These are phyloP conservation scores for Pyrocephalus nanus DNA, from an alignment of 2,797 vertebrate genomes.

Conservation along the genomic window DNA sequence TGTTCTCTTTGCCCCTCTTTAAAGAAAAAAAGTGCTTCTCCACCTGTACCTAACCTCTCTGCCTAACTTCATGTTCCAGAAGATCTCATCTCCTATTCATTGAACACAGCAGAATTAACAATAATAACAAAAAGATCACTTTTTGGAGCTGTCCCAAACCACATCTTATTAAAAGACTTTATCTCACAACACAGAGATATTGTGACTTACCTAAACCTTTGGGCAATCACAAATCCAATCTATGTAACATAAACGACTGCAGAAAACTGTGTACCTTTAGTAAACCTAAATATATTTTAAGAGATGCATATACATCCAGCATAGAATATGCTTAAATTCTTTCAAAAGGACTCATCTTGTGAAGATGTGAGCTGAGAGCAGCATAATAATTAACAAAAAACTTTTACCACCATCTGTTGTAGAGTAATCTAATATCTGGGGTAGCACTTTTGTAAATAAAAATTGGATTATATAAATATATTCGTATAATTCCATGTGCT, in stretches of 20 bases:
- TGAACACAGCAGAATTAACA: background rate
- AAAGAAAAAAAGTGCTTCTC: background rate
- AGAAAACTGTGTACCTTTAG: background rate
- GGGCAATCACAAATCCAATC: background rate
- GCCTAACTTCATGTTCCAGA: background rate
- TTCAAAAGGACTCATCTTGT: background rate
- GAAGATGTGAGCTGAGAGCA: background rate
- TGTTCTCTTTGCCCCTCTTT: background rate
- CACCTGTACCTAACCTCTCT: background rate
- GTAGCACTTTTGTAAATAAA: background rate
- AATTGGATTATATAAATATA: background rate
- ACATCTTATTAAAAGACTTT: background rate
- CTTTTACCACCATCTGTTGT: background rate
- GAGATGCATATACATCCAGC: background rate
- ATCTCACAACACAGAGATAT: background rate
- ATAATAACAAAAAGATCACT: background rate
- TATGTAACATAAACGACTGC: background rate
- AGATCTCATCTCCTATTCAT: background rate
- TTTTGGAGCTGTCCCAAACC: background rate
- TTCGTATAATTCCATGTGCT: background rate
- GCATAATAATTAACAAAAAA: background rate
- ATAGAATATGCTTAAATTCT: background rate
- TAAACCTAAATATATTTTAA: background rate
- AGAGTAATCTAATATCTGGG: background rate
- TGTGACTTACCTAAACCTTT: background rate